A percentile compares a stretch with the other conserved stretches of the same genome.
These are phyloP conservation scores for Bolinopsis microptera DNA, from an alignment of 37 sponge, comb jelly and placozoan species.

Conservation along the genomic window DNA sequence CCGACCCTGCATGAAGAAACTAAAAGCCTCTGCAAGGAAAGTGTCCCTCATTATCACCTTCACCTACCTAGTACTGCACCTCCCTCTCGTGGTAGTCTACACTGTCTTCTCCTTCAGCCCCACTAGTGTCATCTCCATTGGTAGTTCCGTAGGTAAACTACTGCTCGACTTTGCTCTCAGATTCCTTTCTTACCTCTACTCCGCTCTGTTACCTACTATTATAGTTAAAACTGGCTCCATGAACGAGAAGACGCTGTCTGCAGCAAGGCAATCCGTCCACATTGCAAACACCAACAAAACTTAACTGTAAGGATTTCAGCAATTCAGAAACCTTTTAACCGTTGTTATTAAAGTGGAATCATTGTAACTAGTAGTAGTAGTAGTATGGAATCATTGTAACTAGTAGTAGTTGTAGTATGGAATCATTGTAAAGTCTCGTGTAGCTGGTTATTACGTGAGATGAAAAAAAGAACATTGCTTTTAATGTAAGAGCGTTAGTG, in stretches of 20 bases:
- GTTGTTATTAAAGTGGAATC: no score
- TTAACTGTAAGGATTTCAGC: no score
- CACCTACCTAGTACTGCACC: slow-evolving; percentile 23
- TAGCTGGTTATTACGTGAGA: no score
- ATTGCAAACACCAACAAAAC: no score
- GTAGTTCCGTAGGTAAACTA: background rate
- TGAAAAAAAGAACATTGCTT: no score
- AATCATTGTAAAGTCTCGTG: no score
- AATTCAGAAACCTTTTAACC: no score
- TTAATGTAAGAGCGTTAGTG: no score
- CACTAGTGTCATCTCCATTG: background rate
- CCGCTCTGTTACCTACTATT: slow-evolving; percentile 26
- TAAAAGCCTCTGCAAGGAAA: slow-evolving; percentile 50
- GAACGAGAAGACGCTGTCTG: slow-evolving; percentile 1
- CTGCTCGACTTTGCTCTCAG: slow-evolving; percentile 26
- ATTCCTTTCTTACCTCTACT: slow-evolving; percentile 59
- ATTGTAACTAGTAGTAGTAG: no score
- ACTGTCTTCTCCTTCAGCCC: background rate
- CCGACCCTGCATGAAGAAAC: slow-evolving; percentile 54
- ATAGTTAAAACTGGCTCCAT: slow-evolving; percentile 16
- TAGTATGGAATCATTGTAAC: no score
- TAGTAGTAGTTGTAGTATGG: no score
- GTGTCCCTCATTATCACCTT: slow-evolving; percentile 45
- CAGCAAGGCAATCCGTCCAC: slow-evolving; percentile 17
- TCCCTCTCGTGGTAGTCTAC: slow-evolving; percentile 5